These are phyloP conservation scores for Heterochromis multidens DNA, from an alignment of 2,113 vertebrate species.

Conservation along the genomic window DNA sequence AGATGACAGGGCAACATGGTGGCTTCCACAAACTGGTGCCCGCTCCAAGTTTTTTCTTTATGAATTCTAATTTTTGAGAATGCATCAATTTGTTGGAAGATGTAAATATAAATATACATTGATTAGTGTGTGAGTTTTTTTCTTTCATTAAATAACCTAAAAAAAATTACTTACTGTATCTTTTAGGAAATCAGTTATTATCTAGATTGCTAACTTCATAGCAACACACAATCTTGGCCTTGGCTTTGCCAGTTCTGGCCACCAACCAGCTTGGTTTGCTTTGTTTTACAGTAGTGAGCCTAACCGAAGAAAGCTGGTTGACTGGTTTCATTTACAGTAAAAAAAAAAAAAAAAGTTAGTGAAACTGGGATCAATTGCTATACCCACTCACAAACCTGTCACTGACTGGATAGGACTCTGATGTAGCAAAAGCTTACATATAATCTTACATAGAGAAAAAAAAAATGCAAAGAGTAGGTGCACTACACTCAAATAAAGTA, in stretches of 20 bases:
- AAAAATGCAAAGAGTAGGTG: background rate
- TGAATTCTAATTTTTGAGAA: too few species aligned
- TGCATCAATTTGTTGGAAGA: background rate
- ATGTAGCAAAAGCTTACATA: accelerated
- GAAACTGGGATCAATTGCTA: background rate
- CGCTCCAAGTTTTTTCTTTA: too few species aligned
- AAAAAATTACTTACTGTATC: background rate
- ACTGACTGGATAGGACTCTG: background rate
- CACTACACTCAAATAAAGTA: background rate
- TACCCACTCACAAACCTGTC: background rate
- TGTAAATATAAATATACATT: too few species aligned
- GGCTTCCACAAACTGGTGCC: too few species aligned
- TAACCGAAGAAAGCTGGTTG: background rate
- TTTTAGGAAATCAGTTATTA: background rate
- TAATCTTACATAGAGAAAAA: background rate
- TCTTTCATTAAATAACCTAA: background rate
- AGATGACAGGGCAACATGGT: background rate
- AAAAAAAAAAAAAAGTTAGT: background rate
- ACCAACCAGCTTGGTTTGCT: background rate
- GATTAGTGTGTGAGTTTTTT: too few species aligned
- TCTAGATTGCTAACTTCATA: background rate
- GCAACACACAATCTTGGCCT: background rate
- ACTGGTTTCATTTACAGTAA: background rate
- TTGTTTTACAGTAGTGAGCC: background rate
- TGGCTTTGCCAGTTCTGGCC: background rate